phyloP scores from a whole-genome alignment of 2,888 invertebrate species.

The Tachina grossa region DNA sequence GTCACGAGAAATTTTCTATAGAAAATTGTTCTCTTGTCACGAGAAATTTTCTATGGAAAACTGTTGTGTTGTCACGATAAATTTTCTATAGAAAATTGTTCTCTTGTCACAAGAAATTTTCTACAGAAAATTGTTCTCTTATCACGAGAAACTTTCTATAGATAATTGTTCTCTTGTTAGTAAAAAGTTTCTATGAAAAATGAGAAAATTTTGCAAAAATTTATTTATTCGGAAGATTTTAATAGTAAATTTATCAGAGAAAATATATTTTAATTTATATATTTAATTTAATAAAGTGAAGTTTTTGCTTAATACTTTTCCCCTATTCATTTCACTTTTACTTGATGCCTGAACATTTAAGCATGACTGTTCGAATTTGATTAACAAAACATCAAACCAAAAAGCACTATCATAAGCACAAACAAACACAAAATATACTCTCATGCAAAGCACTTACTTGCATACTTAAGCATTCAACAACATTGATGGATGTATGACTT shows the following conservation, averaged over 20 bases:
- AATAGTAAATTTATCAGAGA: background rate
- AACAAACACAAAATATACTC: background rate
- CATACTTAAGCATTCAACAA: conserved; percentile 25
- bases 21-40: background rate
- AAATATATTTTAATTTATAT: background rate
- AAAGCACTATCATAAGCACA: background rate
- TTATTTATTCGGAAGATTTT: too few relatives aligned
- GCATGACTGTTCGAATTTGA: conserved; percentile 39
- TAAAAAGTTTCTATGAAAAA: background rate
- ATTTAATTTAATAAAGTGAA: background rate
- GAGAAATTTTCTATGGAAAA: background rate
- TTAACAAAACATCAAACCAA: conserved; percentile 34
- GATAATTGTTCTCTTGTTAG: background rate
- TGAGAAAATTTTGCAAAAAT: background rate
- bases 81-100: background rate
- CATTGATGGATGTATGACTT: conserved; percentile 70
- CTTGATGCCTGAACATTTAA: conserved; percentile 13
- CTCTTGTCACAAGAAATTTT: background rate
- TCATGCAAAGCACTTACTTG: background rate
- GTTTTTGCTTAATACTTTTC: too few relatives aligned
- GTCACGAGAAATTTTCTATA: background rate
- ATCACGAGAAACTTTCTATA: background rate
- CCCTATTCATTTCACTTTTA: background rate
- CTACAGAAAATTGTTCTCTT: background rate
- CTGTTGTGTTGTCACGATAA: background rate